Evolutionary conservation across 2,113 vertebrate genomes (phyloP).

Genomic region (Campylorhamphus procurvoides): DNA sequence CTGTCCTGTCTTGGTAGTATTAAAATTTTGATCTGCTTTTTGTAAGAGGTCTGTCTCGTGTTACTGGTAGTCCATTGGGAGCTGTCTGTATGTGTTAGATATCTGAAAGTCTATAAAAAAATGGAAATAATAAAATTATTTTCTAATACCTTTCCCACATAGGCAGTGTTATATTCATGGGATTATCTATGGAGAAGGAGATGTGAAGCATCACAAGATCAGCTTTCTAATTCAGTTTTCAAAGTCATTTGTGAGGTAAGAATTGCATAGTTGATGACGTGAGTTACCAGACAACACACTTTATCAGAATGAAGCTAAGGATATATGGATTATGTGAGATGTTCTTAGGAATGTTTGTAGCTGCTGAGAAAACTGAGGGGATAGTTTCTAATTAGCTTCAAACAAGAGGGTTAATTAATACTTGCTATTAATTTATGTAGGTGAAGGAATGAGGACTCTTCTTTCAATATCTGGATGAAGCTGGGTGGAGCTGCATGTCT

Average conservation of each 20-base stretch:
- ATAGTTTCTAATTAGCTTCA: background rate
- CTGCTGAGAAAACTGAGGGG: background rate
- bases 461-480: background rate
- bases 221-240: background rate
- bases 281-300: background rate
- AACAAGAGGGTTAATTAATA: slow-evolving; percentile 1
- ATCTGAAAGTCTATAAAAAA: background rate
- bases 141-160: background rate
- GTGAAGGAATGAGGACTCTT: background rate
- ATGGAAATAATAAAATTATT: background rate
- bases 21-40: background rate
- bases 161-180: background rate
- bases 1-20: background rate
- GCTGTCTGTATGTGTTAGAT: background rate
- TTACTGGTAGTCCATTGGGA: background rate
- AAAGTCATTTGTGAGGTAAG: background rate
- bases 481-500: background rate
- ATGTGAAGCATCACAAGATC: background rate
- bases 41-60: background rate
- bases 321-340: background rate
- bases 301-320: background rate
- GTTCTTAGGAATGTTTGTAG: background rate
- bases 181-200: background rate
- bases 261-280: background rate
- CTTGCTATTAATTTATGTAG: background rate